A percentile compares a stretch with the other conserved stretches of the same genome.
These are phyloP conservation scores for Herpetotheres cachinnans DNA, from an alignment of 2,113 vertebrate genomes.

Conservation along the genomic window DNA sequence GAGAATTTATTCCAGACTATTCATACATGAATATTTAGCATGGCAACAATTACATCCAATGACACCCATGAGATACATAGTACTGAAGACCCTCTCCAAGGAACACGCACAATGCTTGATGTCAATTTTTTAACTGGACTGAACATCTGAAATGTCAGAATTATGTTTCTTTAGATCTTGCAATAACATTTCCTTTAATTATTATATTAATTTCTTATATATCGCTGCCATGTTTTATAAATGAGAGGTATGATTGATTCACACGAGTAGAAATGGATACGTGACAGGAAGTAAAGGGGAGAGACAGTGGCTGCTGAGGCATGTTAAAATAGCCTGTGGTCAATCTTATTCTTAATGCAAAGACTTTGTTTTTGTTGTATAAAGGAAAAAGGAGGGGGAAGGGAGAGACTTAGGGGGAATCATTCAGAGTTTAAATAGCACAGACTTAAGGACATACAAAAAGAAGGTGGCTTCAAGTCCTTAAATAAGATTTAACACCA, in stretches of 20 bases:
- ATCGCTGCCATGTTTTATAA: conserved; percentile 3
- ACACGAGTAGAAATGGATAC: conserved; percentile 49
- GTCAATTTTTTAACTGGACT: conserved; percentile 25
- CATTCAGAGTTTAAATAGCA: conserved; percentile 15
- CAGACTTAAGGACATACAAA: conserved; percentile 7
- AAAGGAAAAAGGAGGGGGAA: conserved; percentile 34
- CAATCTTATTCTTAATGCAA: conserved; percentile 65
- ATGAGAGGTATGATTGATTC: conserved; percentile 43
- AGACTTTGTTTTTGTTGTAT: conserved; percentile 60
- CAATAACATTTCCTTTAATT: not conserved
- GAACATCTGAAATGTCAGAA: conserved; percentile 18
- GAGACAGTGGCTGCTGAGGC: conserved; percentile 37
- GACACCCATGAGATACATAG: conserved; percentile 63
- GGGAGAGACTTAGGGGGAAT: conserved; percentile 9
- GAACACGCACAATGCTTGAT: not conserved
- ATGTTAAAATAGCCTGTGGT: conserved; percentile 66
- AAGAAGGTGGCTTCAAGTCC: not conserved
- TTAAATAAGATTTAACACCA: not conserved
- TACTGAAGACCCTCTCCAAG: conserved; percentile 41
- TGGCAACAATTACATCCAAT: conserved; percentile 71
- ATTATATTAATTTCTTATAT: conserved; percentile 2
- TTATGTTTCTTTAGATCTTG: not conserved
- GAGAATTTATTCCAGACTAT: conserved; percentile 72
- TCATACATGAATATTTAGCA: conserved; percentile 79
- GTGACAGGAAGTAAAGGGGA: conserved; percentile 51